Conservation (phyloP, 1,140 invertebrate genomes). For the Microplitis demolitor region DNA sequence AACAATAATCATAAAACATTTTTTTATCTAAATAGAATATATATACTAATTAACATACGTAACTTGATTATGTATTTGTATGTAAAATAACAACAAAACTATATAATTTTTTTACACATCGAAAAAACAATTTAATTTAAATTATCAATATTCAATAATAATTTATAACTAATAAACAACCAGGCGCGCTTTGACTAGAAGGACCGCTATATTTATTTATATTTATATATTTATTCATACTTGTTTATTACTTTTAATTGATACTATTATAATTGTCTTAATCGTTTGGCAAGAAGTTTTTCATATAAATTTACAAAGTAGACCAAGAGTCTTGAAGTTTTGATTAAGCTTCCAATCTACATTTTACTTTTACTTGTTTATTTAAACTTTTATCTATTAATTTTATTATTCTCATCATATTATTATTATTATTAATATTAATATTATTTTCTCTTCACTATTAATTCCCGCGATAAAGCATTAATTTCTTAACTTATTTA, state of each 20-base stretch:
- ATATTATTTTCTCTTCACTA: neutral
- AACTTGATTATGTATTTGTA: no score
- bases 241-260: neutral
- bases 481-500: no score
- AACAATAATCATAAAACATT: conserved; percentile 36
- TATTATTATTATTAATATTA: neutral
- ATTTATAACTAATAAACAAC: conserved; percentile 29
- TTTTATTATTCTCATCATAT: neutral
- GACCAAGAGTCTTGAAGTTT: conserved; percentile 40
- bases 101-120: no score
- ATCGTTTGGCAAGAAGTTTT: conserved; percentile 50
- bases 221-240: conserved; percentile 19
- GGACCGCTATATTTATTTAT: conserved; percentile 36
- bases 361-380: neutral
- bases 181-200: conserved; percentile 47
- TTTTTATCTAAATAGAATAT: conserved; percentile 41
- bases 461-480: no score
- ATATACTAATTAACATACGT: no score
- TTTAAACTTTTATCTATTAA: neutral
- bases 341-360: conserved; percentile 15
- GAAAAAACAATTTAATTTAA: no score
- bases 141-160: no score
- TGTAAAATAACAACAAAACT: no score
- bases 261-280: conserved; percentile 32
- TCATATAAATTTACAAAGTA: conserved; percentile 56